phyloP scores from a whole-genome alignment of 2,797 vertebrate species.

The Buphagus erythrorhynchus region DNA sequence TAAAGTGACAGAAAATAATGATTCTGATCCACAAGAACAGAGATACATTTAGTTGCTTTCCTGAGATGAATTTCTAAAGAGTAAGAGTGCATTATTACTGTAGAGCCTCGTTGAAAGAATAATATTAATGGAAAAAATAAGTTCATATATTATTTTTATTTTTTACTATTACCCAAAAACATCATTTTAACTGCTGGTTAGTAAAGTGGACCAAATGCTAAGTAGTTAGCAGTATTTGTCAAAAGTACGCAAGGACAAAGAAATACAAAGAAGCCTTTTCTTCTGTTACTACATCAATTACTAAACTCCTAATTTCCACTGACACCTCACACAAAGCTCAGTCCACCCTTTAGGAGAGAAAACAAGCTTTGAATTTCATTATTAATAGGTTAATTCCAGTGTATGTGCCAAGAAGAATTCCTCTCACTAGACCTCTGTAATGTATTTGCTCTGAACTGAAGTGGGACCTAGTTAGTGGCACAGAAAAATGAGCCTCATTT shows the following conservation, averaged over 20 bases:
- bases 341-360: not conserved
- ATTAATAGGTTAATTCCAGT: not conserved
- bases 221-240: not conserved
- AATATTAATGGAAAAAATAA: not conserved
- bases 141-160: not conserved
- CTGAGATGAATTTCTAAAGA: not conserved
- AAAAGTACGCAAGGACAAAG: not conserved
- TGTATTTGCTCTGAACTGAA: constrained; percentile 18
- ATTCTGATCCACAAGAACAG: not conserved
- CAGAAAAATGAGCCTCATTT: not conserved
- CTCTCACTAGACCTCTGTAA: not conserved
- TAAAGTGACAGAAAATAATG: not conserved
- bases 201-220: not conserved
- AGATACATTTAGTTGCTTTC: not conserved
- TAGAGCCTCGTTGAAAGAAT: not conserved
- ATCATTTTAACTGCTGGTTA: not conserved
- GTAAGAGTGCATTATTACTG: not conserved
- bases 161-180: not conserved
- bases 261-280: constrained; percentile 26
- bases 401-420: not conserved
- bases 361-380: constrained; percentile 13
- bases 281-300: constrained; percentile 23
- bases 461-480: constrained; percentile 10
- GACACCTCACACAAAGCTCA: constrained; percentile 6
- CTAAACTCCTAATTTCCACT: constrained; percentile 15